Evolutionary conservation across 1,140 invertebrate genomes (phyloP), one percentile per base, ranked within the genome.

Genomic region (Zaprionus nigranus): DNA sequence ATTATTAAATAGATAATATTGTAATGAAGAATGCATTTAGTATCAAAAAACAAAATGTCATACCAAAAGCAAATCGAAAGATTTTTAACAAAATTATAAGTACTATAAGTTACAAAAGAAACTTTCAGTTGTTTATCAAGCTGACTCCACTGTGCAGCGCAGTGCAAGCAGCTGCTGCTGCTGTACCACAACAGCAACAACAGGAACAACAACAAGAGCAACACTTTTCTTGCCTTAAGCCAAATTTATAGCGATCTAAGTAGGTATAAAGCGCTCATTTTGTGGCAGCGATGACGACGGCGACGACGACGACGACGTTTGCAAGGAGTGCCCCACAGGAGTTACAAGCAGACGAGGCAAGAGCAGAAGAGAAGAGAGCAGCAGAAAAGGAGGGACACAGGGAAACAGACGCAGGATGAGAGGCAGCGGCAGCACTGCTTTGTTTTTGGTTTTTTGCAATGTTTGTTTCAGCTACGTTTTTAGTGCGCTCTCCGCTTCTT

Each of bases 161-260:
- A 7, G 40, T 17, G 2, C 46, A 22, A n/a, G 46, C 46, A 24
- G 40, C 40, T 46, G 46, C 46, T 22, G 46, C 22, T 51, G 46
- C 46, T 51, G 46, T 51, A 20, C 46, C 46, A 22, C 46, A 51
- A 58, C 34, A 22, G 15, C 20, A 59, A 36, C 56, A 58, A 22
- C 56, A 58, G 20, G 2, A 58, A 24, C 34, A 59, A 59, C 20
- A 43, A 67, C 78, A 79, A 62, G 65, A 82, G 81, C 85, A 88
- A 88, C 85, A 88, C 85, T 88, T 88, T 88, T 88, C 85, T 88
- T 88, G 85, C 85, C 85, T 90, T 90, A 88, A 88, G 85, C 85
- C 75, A 88, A 88, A 88, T 88, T 88, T 88, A 88, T 88, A 88
- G 85, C 85, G 85, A 88, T 88, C 85, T 88, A 88, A 88, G 84